These are phyloP conservation scores for Dorcus hopei DNA, from an alignment of 2,888 invertebrate genomes.

Conservation along the genomic window DNA sequence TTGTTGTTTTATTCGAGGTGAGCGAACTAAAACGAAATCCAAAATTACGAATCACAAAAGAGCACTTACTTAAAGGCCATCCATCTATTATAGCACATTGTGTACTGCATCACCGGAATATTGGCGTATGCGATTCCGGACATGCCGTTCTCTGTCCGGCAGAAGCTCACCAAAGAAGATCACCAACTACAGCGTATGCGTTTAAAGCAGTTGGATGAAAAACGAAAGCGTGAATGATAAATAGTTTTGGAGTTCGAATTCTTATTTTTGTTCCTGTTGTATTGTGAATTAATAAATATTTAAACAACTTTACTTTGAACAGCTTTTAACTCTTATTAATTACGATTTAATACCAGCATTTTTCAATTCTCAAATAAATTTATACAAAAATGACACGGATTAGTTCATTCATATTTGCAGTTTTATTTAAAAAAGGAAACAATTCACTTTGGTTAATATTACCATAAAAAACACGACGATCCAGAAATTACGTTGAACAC, in stretches of 20 bases:
- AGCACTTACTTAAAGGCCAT: not conserved
- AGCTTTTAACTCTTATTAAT: too few species aligned
- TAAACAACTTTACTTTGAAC: too few species aligned
- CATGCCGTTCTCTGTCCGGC: constrained; percentile 50
- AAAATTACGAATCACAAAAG: not conserved
- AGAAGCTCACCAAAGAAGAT: constrained; percentile 11
- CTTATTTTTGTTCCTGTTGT: too few species aligned
- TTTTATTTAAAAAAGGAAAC: too few species aligned
- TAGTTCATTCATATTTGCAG: too few species aligned
- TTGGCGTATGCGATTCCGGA: constrained; percentile 62
- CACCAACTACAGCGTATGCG: not conserved
- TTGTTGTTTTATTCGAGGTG: constrained; percentile 63
- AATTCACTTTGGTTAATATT: too few species aligned
- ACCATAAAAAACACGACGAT: too few species aligned
- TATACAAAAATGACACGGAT: too few species aligned
- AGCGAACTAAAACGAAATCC: constrained; percentile 8
- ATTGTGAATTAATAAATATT: too few species aligned
- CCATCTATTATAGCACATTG: constrained; percentile 50
- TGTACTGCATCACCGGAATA: constrained; percentile 58
- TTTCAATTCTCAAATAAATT: too few species aligned
- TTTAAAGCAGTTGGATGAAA: not conserved
- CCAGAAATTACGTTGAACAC: too few species aligned
- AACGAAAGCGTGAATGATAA: not conserved
- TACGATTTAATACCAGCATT: too few species aligned
- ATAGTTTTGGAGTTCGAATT: not conserved